Percentiles rank a stretch among this genome's conserved stretches.
Evolutionary conservation across 2,113 vertebrate genomes (phyloP).

Genomic region (Nycticorax nycticorax): DNA sequence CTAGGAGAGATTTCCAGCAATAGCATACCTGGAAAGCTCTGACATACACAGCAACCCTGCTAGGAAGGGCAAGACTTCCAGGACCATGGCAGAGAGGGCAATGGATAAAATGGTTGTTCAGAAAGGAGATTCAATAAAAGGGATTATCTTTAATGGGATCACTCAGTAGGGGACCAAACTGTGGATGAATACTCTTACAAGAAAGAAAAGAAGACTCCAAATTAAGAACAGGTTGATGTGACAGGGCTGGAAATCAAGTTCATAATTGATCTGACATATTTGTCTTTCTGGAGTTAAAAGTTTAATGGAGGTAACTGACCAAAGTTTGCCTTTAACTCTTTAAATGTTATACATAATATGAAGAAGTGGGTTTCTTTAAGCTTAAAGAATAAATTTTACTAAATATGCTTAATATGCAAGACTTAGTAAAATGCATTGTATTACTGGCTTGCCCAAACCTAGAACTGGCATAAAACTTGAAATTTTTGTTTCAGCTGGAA

Average conservation of each 20-base stretch:
- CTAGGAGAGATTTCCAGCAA: background rate
- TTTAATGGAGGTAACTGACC: background rate
- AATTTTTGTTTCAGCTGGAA: background rate
- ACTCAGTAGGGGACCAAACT: background rate
- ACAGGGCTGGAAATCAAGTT: background rate
- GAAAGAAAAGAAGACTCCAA: background rate
- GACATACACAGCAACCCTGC: background rate
- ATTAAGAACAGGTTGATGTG: background rate
- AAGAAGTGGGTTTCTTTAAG: background rate
- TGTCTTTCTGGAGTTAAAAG: background rate
- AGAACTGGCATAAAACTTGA: background rate
- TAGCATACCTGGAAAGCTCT: background rate
- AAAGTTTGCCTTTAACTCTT: background rate
- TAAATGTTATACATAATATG: background rate
- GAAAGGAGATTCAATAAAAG: background rate
- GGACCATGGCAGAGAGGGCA: background rate
- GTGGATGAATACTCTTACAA: background rate
- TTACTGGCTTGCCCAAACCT: background rate
- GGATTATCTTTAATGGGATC: background rate
- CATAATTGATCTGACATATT: background rate
- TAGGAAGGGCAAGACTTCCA: background rate
- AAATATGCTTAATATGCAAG: background rate
- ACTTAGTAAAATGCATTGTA: background rate
- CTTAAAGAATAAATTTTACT: background rate
- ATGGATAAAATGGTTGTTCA: background rate